These are phyloP conservation scores for Heliothis peltigera DNA, from an alignment of 2,888 invertebrate genomes.

Conservation along the genomic window DNA sequence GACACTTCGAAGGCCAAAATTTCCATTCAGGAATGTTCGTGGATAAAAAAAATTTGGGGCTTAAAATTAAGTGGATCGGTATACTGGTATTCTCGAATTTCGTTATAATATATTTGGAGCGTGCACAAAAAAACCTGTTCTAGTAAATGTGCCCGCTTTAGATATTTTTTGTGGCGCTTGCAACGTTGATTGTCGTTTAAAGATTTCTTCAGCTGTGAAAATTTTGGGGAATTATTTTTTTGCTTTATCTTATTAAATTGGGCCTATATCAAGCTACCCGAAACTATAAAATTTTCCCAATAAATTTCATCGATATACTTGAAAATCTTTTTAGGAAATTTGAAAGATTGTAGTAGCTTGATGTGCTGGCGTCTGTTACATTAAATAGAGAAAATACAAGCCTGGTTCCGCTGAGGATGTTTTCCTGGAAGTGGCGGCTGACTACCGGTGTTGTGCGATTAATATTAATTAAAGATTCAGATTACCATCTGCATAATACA, in stretches of 20 bases:
- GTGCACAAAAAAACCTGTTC: slow-evolving; percentile 56
- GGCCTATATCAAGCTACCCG: too few species aligned
- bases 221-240: slow-evolving; percentile 28
- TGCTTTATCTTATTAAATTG: too few species aligned
- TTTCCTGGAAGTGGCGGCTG: slow-evolving; percentile 29
- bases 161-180: slow-evolving; percentile 45
- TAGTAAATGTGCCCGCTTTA: slow-evolving; percentile 53
- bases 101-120: slow-evolving; percentile 40
- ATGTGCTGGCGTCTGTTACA: slow-evolving; percentile 4
- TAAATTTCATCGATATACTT: too few species aligned
- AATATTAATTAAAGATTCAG: slow-evolving; percentile 51
- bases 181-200: slow-evolving; percentile 35
- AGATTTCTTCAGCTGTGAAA: slow-evolving; percentile 54
- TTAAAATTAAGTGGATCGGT: slow-evolving; percentile 40
- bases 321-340: too few species aligned
- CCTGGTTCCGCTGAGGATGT: slow-evolving; percentile 28
- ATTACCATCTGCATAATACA: slow-evolving; percentile 46
- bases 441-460: slow-evolving; percentile 40
- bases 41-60: slow-evolving; percentile 30
- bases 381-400: slow-evolving; percentile 26
- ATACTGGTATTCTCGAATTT: slow-evolving; percentile 58
- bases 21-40: slow-evolving; percentile 48
- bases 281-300: too few species aligned
- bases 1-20: slow-evolving; percentile 61
- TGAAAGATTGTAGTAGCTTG: too few species aligned